These are phyloP conservation scores for Yponomeuta cagnagella DNA, from an alignment of 2,888 invertebrate genomes.

Conservation along the genomic window DNA sequence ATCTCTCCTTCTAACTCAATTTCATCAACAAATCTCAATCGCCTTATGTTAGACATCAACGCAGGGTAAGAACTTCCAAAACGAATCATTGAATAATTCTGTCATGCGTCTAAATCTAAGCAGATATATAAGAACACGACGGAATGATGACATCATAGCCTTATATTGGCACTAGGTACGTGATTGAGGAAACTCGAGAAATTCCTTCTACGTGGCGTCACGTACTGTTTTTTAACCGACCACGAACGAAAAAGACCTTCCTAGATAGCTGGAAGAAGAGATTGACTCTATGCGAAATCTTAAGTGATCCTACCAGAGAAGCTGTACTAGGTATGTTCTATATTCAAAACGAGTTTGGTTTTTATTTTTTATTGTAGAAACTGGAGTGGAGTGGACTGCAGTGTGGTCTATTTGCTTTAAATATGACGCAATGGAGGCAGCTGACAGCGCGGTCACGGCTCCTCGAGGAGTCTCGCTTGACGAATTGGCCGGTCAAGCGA, in stretches of 20 bases:
- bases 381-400: background rate
- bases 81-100: background rate
- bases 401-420: background rate
- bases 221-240: background rate
- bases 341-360: background rate
- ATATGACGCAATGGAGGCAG: background rate
- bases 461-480: conserved; percentile 11
- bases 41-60: conserved; percentile 28
- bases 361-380: background rate
- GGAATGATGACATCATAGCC: too few species aligned
- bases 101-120: too few species aligned
- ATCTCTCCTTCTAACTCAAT: too few species aligned
- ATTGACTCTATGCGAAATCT: too few species aligned
- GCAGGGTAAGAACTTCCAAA: conserved; percentile 18
- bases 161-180: background rate
- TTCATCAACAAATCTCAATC: conserved; percentile 24
- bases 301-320: too few species aligned
- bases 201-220: background rate
- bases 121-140: too few species aligned
- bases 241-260: background rate
- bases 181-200: background rate
- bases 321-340: too few species aligned
- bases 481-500: conserved; percentile 14
- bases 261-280: background rate
- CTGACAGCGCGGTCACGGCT: background rate